Evolutionary conservation across 37 sponge, comb jelly and placozoan species (phyloP).

Genomic region (Haliclona indistincta): DNA sequence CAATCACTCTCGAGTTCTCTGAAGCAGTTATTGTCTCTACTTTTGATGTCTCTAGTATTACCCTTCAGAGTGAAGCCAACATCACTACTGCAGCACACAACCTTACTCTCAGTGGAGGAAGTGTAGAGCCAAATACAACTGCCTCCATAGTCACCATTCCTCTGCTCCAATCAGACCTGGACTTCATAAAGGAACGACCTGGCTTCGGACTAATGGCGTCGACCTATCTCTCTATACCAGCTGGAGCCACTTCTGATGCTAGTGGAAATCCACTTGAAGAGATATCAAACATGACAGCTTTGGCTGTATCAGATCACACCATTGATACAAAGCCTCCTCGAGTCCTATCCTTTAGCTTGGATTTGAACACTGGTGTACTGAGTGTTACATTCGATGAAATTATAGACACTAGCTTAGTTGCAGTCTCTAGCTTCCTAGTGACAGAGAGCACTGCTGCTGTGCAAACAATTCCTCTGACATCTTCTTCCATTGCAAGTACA

Average conservation of each 20-base stretch:
- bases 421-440: slow-evolving; percentile 44
- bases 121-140: slow-evolving; percentile 16
- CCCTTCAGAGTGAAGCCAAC: slow-evolving; percentile 48
- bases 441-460: slow-evolving; percentile 17
- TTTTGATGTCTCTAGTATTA: slow-evolving; percentile 38
- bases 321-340: slow-evolving; percentile 74
- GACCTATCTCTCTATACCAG: slow-evolving; percentile 53
- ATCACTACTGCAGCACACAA: background rate
- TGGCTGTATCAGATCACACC: slow-evolving; percentile 28
- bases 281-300: slow-evolving; percentile 34
- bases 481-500: background rate
- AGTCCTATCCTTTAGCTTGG: slow-evolving; percentile 59
- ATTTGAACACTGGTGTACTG: slow-evolving; percentile 73
- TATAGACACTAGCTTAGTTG: slow-evolving; percentile 43
- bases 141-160: slow-evolving; percentile 46
- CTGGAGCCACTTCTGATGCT: slow-evolving; percentile 61
- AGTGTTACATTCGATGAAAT: slow-evolving; percentile 79
- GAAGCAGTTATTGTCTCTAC: slow-evolving; percentile 68
- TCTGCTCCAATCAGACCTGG: slow-evolving; percentile 51
- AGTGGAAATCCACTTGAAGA: slow-evolving; percentile 46
- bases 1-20: slow-evolving; percentile 62
- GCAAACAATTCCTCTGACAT: slow-evolving; percentile 9
- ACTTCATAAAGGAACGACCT: slow-evolving; percentile 47
- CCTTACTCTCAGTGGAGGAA: slow-evolving; percentile 47
- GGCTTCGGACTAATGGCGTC: slow-evolving; percentile 44